Conservation (phyloP, 2,888 invertebrate genomes). For the Acleris laterana region DNA sequence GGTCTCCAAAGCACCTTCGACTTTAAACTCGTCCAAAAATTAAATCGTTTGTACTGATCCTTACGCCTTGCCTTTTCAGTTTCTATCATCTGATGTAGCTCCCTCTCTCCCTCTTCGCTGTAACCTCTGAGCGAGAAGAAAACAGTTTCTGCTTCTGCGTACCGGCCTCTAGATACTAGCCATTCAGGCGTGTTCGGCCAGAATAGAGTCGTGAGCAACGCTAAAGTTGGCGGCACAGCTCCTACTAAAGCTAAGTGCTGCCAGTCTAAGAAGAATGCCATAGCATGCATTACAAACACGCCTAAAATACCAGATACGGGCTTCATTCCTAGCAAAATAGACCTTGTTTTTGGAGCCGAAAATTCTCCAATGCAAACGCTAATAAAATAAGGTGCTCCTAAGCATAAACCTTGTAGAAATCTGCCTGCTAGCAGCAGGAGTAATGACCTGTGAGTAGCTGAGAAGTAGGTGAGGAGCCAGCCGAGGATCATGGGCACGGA, state of each 20-base stretch:
- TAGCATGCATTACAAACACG: constrained; percentile 1
- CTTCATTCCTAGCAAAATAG: constrained; percentile 9
- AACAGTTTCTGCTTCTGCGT: constrained; percentile 2
- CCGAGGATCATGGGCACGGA: constrained; percentile 1
- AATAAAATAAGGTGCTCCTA: constrained; percentile 10
- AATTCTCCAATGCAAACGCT: constrained; percentile 24
- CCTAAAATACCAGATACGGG: not conserved
- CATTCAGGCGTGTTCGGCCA: constrained; percentile 21
- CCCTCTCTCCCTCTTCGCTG: constrained; percentile 1
- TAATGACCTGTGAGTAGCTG: constrained; percentile 2
- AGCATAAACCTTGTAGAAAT: constrained; percentile 13
- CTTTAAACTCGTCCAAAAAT: constrained; percentile 3
- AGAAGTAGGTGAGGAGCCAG: constrained; percentile 12
- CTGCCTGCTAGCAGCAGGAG: constrained; percentile 9
- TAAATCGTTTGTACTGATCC: not conserved
- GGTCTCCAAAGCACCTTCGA: constrained; percentile 35
- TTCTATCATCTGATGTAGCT: constrained; percentile 9
- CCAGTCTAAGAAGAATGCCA: constrained; percentile 12
- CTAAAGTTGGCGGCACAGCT: constrained; percentile 4
- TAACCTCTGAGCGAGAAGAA: constrained; percentile 13
- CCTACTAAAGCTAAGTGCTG: constrained; percentile 16
- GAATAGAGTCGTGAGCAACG: constrained; percentile 6
- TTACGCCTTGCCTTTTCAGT: constrained; percentile 15
- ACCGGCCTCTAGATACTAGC: constrained; percentile 16
- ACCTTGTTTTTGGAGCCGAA: constrained; percentile 11